Evolutionary conservation across 2,113 vertebrate species (phyloP), one percentile per base, ranked within the genome.

Genomic region (Dermatemys mawii): DNA sequence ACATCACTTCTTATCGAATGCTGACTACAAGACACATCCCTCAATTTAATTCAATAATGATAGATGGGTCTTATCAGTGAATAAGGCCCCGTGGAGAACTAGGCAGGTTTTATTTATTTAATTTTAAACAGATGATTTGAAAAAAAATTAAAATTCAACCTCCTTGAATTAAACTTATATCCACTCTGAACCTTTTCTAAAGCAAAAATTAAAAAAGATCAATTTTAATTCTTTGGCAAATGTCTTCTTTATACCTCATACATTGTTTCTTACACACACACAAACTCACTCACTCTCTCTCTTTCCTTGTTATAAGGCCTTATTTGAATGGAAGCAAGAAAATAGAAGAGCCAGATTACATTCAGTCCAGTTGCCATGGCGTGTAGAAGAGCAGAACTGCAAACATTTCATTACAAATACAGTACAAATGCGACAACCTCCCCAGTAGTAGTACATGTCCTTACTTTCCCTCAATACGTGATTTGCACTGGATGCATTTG

Each of bases 341-440:
- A 96, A 94, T 83, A 87, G 97, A 95, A 94, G 92, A 73, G 95
- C 88, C 92, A 95, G 89, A 94, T 95, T 95, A 95, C 91, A 95
- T 92, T 95, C 93, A 90, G 87, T 82, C 86, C 88, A 96, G 95
- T 95, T 97, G 92, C 95, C 82, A 96, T 89, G 92, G 94, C 93
- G 89, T 81, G 90, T 92, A 88, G 89, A 94, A 93, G 93, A 95
- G 92, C 84, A 95, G 95, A 89, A 96, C 57, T 88, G 88, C 95
- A 95, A 95, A 93, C 92, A 76, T 95, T 96, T 87, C 27, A 50
- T 94, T 92, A 96, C 93, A 96, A 75, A 84, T 63, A 53, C 27
- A 24, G 78, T 51, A 79, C 55, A 80, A 97, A 95, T 41, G 90
- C 95, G 88, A 80, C 80, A 16, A 16, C 80, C 90, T 88, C 81